Base-by-base conservation (phyloP, 2,113 vertebrate species). In the Todiramphus saurophagus region DNA sequence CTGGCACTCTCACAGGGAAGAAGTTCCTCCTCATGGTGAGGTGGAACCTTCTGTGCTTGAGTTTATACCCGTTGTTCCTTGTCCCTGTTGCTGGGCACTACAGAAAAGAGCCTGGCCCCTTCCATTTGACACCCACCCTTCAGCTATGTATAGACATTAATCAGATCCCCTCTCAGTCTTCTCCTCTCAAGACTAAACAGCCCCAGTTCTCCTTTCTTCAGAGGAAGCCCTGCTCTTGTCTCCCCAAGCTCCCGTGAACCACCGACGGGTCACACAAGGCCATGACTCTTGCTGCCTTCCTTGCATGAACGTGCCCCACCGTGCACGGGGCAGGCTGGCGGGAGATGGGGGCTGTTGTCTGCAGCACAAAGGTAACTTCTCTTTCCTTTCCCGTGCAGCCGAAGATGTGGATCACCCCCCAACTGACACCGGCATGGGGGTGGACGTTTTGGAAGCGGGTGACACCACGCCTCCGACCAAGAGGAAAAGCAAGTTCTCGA, bases 401-500 rank as follows among this genome's bases (percentile, higher is more conserved):
- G 99, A 99, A 95, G 98, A 98, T 94, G 98, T 98, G 97, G 98
- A 99, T 96, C 98, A 98, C 39, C 93, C 97, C 80, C 97, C 98
- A 75, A 27, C 70, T 35, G 97, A 97, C 51, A 84, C 93, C 20
- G 75, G 98, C 96, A 98, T 98, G 94, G 98, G 98, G 95, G 97
- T 98, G 72, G 99, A 99, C 37, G 98, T 98, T 83, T 97, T 98
- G 93, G 98, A 98, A 95, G 97, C 98, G 3, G 99, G 99, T 43
- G 99, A 99, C 76, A 97, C 93, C 78, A 99, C 99, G 3, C 99
- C 99, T 90, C 98, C 99, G 53, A 98, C 98, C 6, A 99, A 99
- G 95, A 99, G 99, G 88, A 99, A 99, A 97, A 99, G 99, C 98
- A 99, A 99, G 97, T 99, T 99, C 94, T 98, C 99, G 4, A 98